Conservation (phyloP, 1,140 invertebrate genomes). For the Lerema accius region DNA sequence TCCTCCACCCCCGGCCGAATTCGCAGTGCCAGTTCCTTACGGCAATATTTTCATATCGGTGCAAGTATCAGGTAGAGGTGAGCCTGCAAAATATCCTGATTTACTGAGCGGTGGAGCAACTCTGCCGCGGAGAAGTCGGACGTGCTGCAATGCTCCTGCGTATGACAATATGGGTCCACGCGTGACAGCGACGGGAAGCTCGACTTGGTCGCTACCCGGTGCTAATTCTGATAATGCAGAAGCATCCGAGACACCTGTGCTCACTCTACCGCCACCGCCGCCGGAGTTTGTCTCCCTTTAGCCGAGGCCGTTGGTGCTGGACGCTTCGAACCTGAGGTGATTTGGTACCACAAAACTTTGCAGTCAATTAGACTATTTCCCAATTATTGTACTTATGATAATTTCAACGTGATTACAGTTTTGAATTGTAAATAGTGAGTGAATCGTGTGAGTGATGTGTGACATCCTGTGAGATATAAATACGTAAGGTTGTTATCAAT, state of each 20-base stretch:
- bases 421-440: constrained; percentile 66
- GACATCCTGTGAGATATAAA: constrained; percentile 74
- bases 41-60: constrained; percentile 82
- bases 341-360: constrained; percentile 66
- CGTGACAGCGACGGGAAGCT: constrained; percentile 93
- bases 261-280: constrained; percentile 71
- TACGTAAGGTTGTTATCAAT: constrained; percentile 78
- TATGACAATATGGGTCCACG: constrained; percentile 96
- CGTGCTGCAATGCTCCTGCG: constrained; percentile 80
- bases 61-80: constrained; percentile 81
- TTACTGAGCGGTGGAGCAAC: constrained; percentile 81
- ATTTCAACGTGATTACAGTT: constrained; percentile 63
- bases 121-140: constrained; percentile 64
- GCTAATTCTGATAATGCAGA: constrained; percentile 69
- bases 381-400: constrained; percentile 67
- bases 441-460: constrained; percentile 67
- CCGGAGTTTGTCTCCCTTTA: constrained; percentile 79
- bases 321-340: constrained; percentile 73
- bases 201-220: constrained; percentile 91
- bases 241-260: constrained; percentile 64
- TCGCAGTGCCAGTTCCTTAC: constrained; percentile 74
- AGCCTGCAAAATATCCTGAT: constrained; percentile 85
- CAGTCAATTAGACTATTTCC: constrained; percentile 79
- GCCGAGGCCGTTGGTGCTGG: constrained; percentile 77
- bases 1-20: constrained; percentile 78